phyloP scores from a whole-genome alignment of 2,797 vertebrate genomes.

The Spatula versicolor region DNA sequence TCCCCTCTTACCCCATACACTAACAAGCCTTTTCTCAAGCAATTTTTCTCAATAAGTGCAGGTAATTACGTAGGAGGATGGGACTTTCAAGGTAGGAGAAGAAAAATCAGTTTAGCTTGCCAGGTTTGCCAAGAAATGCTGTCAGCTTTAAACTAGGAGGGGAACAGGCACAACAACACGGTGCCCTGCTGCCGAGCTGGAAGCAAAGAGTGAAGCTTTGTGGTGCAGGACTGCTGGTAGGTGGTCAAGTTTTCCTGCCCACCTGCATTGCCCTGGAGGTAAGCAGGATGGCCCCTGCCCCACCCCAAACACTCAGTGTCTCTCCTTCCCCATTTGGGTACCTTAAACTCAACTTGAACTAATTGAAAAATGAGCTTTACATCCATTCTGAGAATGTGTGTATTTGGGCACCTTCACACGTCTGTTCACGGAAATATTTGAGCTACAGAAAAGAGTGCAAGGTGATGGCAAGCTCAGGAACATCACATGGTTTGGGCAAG shows the following conservation, averaged over 20 bases:
- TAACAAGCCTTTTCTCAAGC: conserved; percentile 16
- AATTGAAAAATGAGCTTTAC: neutral
- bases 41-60: conserved; percentile 18
- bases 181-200: neutral
- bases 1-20: conserved; percentile 12
- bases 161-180: neutral
- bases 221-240: neutral
- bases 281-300: neutral
- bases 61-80: conserved; percentile 1
- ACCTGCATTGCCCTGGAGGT: neutral
- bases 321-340: neutral
- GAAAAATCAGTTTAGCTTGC: neutral
- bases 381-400: neutral
- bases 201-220: neutral
- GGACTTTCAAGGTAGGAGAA: neutral
- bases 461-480: neutral
- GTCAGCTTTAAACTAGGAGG: neutral
- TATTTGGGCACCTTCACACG: neutral
- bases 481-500: neutral
- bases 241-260: neutral
- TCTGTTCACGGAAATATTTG: neutral
- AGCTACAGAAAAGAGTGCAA: neutral
- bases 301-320: neutral
- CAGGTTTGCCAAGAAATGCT: neutral
- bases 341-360: neutral